Conservation (phyloP, 2,113 vertebrate species). For the Ptyas mucosa region DNA sequence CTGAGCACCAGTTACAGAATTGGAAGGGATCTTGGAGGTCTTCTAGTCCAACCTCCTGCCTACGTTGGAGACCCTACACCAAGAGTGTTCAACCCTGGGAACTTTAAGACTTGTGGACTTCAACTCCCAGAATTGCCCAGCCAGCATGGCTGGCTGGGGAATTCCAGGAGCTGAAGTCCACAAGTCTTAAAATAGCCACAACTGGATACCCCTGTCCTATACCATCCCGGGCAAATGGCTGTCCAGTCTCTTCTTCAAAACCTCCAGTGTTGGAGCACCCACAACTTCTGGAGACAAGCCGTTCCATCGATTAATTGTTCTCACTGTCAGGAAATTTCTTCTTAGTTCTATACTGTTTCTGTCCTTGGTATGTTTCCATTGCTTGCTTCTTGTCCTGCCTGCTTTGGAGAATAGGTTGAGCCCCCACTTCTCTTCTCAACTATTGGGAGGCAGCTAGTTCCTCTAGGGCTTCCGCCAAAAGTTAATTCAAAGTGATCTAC, state of each 20-base stretch:
- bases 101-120: neutral
- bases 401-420: neutral
- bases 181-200: neutral
- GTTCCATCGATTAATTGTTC: no score
- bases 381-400: neutral
- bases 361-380: neutral
- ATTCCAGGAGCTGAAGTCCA: no score
- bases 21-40: neutral
- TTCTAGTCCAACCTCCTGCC: neutral
- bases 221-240: no score
- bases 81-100: neutral
- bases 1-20: neutral
- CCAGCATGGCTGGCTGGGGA: neutral
- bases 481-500: neutral
- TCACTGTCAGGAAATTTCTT: neutral
- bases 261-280: no score
- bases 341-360: neutral
- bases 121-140: no score
- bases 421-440: neutral
- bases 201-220: no score
- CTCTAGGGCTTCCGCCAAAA: neutral
- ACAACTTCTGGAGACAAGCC: neutral
- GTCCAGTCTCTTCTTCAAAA: no score
- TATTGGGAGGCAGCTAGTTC: neutral
- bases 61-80: neutral